Conservation (phyloP, 1,140 invertebrate genomes). For the Drosophila neocordata region DNA sequence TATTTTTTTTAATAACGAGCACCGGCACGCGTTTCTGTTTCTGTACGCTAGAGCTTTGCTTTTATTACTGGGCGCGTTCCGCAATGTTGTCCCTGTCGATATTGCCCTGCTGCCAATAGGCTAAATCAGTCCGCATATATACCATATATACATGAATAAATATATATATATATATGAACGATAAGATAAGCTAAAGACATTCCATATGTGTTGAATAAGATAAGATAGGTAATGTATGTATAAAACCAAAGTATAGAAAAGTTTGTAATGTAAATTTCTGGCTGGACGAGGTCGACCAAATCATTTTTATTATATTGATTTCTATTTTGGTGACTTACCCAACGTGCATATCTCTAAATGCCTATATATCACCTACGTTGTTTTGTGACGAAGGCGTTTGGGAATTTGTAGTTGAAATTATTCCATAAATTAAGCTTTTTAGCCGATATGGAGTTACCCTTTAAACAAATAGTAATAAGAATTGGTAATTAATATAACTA, state of each 20-base stretch:
- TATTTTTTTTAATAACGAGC: not conserved
- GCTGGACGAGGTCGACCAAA: conserved; percentile 3
- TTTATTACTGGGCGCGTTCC: conserved; percentile 55
- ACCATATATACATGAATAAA: conserved; percentile 32
- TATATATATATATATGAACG: conserved; percentile 32
- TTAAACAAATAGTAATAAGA: no score
- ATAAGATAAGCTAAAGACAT: conserved; percentile 40
- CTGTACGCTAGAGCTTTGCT: conserved; percentile 23
- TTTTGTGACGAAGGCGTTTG: conserved; percentile 47
- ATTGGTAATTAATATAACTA: no score
- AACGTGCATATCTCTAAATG: conserved; percentile 4
- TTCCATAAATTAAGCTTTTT: not conserved
- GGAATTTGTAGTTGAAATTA: conserved; percentile 36
- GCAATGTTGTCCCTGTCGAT: conserved; percentile 44
- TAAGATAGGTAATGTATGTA: conserved; percentile 8
- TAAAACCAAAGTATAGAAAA: conserved; percentile 19
- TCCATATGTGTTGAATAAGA: not conserved
- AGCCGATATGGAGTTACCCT: not conserved
- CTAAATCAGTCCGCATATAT: conserved; percentile 32
- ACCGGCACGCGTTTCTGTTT: conserved; percentile 22
- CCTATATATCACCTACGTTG: conserved; percentile 14
- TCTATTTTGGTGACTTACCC: conserved; percentile 17
- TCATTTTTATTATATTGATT: conserved; percentile 1
- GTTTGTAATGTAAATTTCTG: conserved; percentile 4
- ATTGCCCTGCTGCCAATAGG: conserved; percentile 39